These are phyloP conservation scores for Tupiocoris notatus DNA, from an alignment of 2,888 invertebrate genomes.

Conservation along the genomic window DNA sequence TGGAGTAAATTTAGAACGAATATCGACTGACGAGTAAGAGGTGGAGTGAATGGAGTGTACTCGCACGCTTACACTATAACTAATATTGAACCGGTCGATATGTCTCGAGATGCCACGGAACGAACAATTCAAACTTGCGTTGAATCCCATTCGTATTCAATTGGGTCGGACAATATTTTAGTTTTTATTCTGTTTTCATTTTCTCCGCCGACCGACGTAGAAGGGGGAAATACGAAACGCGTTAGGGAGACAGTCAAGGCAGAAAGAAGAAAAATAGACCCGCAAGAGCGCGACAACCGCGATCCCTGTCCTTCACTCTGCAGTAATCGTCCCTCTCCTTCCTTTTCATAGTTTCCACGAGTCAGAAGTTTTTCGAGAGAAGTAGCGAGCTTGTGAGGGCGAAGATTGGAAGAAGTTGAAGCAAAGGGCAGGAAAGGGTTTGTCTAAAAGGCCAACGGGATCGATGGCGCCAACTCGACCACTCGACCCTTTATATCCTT, in stretches of 20 bases:
- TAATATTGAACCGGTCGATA: too few species aligned
- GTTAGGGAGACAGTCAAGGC: slow-evolving; percentile 7
- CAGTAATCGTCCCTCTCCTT: slow-evolving; percentile 1
- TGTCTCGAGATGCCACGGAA: too few species aligned
- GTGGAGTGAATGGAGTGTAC: too few species aligned
- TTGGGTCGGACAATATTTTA: slow-evolving; percentile 14
- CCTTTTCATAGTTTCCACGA: not conserved
- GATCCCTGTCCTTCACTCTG: not conserved
- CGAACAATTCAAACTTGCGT: too few species aligned
- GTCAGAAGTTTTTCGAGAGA: not conserved
- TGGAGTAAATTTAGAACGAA: too few species aligned
- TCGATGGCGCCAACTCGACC: slow-evolving; percentile 35
- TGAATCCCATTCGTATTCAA: slow-evolving; percentile 25
- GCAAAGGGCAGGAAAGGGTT: slow-evolving; percentile 18
- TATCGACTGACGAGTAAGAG: too few species aligned
- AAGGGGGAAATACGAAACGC: not conserved
- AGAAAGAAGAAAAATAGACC: slow-evolving; percentile 28
- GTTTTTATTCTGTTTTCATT: not conserved
- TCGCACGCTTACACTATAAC: too few species aligned
- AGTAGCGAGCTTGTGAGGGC: slow-evolving; percentile 1
- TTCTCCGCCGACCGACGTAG: slow-evolving; percentile 5
- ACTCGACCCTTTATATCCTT: slow-evolving; percentile 24
- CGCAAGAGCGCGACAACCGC: slow-evolving; percentile 21
- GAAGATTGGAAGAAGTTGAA: not conserved
- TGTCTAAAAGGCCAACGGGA: slow-evolving; percentile 32